phyloP scores from a whole-genome alignment of 2,113 vertebrate species.

The Grallaria varia region DNA sequence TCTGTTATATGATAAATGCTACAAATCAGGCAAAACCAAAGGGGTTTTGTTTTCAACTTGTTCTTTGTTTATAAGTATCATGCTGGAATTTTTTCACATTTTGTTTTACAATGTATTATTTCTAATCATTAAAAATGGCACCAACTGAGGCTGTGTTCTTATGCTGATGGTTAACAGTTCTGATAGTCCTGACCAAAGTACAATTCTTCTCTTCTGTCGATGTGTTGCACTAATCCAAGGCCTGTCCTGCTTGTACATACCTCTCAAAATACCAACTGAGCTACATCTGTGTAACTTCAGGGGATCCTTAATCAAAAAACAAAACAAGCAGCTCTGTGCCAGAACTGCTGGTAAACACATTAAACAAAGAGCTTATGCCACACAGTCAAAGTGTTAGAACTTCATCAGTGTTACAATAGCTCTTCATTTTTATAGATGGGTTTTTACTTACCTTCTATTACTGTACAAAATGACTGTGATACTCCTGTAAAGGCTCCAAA shows the following conservation, averaged over 20 bases:
- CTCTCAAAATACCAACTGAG: background rate
- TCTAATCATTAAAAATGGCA: slow-evolving; percentile 63
- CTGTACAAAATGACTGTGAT: background rate
- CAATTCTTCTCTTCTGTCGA: background rate
- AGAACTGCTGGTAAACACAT: background rate
- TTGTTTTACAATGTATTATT: slow-evolving; percentile 52
- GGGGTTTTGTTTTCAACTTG: slow-evolving; percentile 40
- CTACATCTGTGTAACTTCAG: background rate
- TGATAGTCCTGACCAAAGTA: background rate
- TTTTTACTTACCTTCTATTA: background rate
- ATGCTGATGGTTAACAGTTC: slow-evolving; percentile 1
- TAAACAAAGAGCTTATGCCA: background rate
- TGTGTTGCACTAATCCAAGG: background rate
- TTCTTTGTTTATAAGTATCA: slow-evolving; percentile 58
- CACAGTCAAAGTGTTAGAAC: background rate
- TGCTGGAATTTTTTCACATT: slow-evolving; percentile 45
- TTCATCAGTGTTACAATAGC: background rate
- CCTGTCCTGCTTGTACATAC: background rate
- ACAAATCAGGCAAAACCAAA: background rate
- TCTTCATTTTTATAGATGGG: background rate
- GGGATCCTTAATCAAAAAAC: background rate
- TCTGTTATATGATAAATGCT: slow-evolving; percentile 40
- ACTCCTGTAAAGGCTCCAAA: background rate
- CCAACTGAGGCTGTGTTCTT: slow-evolving; percentile 48
- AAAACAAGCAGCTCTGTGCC: background rate